These are phyloP conservation scores for Actinia equina DNA, from an alignment of 64 coral and sea anemone species.

Conservation along the genomic window DNA sequence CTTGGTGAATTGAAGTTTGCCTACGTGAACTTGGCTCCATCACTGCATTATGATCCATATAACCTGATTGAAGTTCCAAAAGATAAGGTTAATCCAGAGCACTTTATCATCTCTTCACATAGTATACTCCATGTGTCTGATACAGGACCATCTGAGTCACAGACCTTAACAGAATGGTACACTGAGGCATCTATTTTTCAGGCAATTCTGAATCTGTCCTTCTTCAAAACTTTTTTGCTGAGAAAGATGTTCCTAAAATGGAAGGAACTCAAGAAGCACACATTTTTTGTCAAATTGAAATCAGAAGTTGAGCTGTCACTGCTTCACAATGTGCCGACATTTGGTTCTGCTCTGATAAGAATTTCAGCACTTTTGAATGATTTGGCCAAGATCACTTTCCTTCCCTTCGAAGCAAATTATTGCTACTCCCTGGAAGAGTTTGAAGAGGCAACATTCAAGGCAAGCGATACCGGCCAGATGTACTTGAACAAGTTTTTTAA, in stretches of 20 bases:
- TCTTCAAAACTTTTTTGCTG: slow-evolving; percentile 88
- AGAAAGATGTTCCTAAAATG: slow-evolving; percentile 90
- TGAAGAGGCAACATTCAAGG: slow-evolving; percentile 70
- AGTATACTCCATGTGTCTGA: slow-evolving; percentile 82
- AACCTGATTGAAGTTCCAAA: slow-evolving; percentile 79
- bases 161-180: slow-evolving; percentile 91
- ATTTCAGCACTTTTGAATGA: slow-evolving; percentile 80
- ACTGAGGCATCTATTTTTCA: slow-evolving; percentile 80
- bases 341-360: slow-evolving; percentile 92
- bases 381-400: slow-evolving; percentile 73
- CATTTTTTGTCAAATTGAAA: slow-evolving; percentile 69
- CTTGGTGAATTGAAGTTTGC: slow-evolving; percentile 91
- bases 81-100: slow-evolving; percentile 84
- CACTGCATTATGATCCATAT: slow-evolving; percentile 85
- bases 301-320: slow-evolving; percentile 64
- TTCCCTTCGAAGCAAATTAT: slow-evolving; percentile 75
- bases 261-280: slow-evolving; percentile 78
- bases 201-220: slow-evolving; percentile 69
- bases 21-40: slow-evolving; percentile 74
- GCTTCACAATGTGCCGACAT: slow-evolving; percentile 87
- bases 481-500: slow-evolving; percentile 86
- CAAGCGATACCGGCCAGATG: slow-evolving; percentile 45
- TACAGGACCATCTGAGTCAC: slow-evolving; percentile 71
- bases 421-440: slow-evolving; percentile 83
- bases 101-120: slow-evolving; percentile 96